phyloP scores from a whole-genome alignment of 2,113 vertebrate genomes.

The Eidolon helvum region DNA sequence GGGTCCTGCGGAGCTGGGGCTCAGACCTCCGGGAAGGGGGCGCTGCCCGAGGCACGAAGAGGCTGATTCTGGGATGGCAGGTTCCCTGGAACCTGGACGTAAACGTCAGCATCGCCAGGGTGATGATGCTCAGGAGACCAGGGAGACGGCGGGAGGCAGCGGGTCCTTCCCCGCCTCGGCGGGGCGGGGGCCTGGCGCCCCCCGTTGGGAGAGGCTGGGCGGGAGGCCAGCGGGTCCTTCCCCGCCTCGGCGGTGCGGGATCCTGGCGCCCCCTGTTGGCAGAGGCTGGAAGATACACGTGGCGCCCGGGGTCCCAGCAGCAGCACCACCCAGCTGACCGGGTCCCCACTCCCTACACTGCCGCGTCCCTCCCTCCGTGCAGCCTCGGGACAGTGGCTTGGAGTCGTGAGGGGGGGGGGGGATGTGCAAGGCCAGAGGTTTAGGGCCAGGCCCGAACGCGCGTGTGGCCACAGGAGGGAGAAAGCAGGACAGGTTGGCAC shows the following conservation, averaged over 20 bases:
- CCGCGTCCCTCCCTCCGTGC: neutral
- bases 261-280: no score
- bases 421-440: neutral
- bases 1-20: neutral
- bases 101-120: neutral
- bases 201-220: neutral
- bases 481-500: neutral
- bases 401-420: no score
- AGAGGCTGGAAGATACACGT: neutral
- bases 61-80: neutral
- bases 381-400: neutral
- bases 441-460: neutral
- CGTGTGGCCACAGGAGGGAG: neutral
- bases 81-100: neutral
- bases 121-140: neutral
- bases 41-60: neutral
- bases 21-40: neutral
- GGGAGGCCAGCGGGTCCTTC: neutral
- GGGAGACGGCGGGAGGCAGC: neutral
- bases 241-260: no score
- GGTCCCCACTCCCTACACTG: neutral
- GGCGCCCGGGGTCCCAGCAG: neutral
- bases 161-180: neutral
- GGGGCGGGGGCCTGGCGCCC: no score
- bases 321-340: accelerated